Base-by-base conservation (phyloP, 2,797 vertebrate species). In the Poecile montanus region DNA sequence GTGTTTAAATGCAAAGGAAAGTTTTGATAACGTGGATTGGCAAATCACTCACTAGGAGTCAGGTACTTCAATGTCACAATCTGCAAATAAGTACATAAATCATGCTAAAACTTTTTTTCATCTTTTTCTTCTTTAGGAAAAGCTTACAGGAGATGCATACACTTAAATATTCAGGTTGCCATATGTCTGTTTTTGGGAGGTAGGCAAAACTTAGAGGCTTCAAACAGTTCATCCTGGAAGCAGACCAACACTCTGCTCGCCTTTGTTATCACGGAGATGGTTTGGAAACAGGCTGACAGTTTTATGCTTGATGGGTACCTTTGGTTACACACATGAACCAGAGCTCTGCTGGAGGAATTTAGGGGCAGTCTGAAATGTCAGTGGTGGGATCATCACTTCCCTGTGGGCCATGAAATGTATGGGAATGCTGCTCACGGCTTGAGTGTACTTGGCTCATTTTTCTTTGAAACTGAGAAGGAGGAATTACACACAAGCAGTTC, bases 161-260 rank as follows among this genome's bases (percentile, higher is more conserved):
- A 14, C 94, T 76, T 91, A 78, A 87, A 94, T 79, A 93, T 89
- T 95, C 80, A 65, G 75, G 30, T 78, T 95, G 56, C 60, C 78
- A 63, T 91, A 82, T 91, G 57, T 70, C 54, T 94, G 67, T 72
- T 89, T 94, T 57, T 62, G 34, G 42, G 19, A 94, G 29, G 5
- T 13, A 81, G 47, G 60, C 36, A 93, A 65, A 87, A 79, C 73
- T 65, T 40, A 66, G 36, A 73, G 56, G 10, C 32, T 76, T 91
- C 51, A 38, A 77, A 48, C 19, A 17, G 32, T 44, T 73, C 4
- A 2, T 51, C 10, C n/a, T 74, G 34, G 54, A 48, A 45, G 21
- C 16, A 67, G 68, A 70, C 34, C 57, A 72, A 44, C 19, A 15
- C 5, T 71, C 7, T 26, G 42, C 32, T 67, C 0, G 0, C 29